Evolutionary conservation across 2,888 invertebrate genomes (phyloP), one percentile per base, ranked within the genome.

Genomic region (Mimas tiliae): DNA sequence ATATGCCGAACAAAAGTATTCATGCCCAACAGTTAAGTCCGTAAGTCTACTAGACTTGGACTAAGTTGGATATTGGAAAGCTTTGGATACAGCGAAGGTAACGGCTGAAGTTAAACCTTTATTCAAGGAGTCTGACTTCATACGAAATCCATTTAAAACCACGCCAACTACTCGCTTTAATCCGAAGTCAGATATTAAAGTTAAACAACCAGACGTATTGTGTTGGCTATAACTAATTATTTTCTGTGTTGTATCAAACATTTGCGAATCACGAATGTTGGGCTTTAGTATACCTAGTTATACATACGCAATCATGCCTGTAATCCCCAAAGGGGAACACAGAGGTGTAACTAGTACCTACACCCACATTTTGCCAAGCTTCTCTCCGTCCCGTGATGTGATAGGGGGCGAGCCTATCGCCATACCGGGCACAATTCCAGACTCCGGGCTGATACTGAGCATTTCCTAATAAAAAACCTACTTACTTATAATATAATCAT

Each of bases 81-180:
- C 58, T 19, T 58, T 21, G 42, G 58, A 58, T 42, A 42, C 12
- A 42, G 42, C 19, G 42, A 42, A 58, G 58, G 58, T 58, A 58
- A 42, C 12, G 38, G 42, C 42, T 42, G 19, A 58, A 58, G 42
- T 55, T 58, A 58, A 58, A 58, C 58, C 58, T 42, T 58, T 58
- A 58, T 58, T 42, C 58, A 42, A 58, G 19, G 38, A 16, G 42
- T 11, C 42, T 58, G 11, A 42, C 38, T 58, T 27, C 52, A 58
- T 19, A 42, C 42, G 1, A 58, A 58, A 58, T 58, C 58, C 42
- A 42, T 38, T 58, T 42, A 42, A 42, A 58, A 19, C 58, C 38
- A 16, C 38, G n/a, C 11, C 16, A 16, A 34, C n/a, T 16, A 9
- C 38, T 12, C 12, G 58, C 12, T 7, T 11, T 82, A 84, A 83